Evolutionary conservation across 23 tunicate species (phyloP).

Genomic region (Ascidia mentula): DNA sequence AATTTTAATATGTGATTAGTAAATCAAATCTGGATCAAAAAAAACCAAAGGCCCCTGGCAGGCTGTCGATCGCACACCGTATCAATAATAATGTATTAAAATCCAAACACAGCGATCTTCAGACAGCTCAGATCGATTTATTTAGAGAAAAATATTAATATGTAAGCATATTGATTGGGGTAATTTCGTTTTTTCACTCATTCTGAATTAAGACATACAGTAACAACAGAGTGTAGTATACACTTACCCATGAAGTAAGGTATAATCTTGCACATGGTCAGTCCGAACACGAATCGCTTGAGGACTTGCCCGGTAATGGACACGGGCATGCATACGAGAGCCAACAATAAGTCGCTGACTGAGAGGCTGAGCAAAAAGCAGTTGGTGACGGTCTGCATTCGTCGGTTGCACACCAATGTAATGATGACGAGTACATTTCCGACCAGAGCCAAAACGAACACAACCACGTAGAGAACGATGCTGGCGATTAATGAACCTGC

Average conservation of each 20-base stretch:
- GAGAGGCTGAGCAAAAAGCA: slow-evolving; percentile 70
- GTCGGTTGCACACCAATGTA: slow-evolving; percentile 37
- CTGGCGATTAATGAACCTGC: slow-evolving; percentile 2
- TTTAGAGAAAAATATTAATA: too few relatives aligned
- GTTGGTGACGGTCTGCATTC: slow-evolving; percentile 71
- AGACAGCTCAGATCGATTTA: too few relatives aligned
- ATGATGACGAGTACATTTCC: slow-evolving; percentile 67
- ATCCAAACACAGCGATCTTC: too few relatives aligned
- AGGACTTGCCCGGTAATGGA: slow-evolving; percentile 47
- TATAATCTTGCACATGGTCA: slow-evolving; percentile 55
- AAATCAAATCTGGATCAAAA: too few relatives aligned
- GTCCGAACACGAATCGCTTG: slow-evolving; percentile 65
- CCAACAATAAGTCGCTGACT: slow-evolving; percentile 73
- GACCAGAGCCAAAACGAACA: slow-evolving; percentile 42
- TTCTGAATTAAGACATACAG: too few relatives aligned
- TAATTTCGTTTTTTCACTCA: too few relatives aligned
- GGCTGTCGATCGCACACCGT: too few relatives aligned
- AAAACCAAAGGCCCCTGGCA: too few relatives aligned
- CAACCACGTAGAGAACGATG: slow-evolving; percentile 36
- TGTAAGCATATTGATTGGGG: too few relatives aligned
- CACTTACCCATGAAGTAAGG: slow-evolving; percentile 73
- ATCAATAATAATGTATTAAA: too few relatives aligned
- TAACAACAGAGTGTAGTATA: neutral
- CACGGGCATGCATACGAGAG: slow-evolving; percentile 72
- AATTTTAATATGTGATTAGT: too few relatives aligned